phyloP scores from a whole-genome alignment of 2,797 vertebrate species.

The Darevskia nairensis region DNA sequence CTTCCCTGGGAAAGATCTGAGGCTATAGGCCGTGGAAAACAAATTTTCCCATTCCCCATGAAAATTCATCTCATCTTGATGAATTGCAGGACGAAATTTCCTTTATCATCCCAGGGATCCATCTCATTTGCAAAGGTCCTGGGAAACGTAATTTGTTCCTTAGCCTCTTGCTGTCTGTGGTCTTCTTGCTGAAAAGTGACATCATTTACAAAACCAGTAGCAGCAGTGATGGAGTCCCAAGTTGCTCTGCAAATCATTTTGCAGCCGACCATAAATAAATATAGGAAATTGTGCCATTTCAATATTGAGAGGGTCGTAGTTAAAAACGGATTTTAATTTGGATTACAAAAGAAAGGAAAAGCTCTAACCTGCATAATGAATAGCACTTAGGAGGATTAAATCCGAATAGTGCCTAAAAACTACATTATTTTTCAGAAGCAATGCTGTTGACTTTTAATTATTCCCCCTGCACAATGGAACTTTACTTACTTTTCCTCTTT shows the following conservation, averaged over 20 bases:
- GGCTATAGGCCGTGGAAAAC: not conserved
- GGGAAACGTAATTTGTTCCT: not conserved
- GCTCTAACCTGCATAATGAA: not conserved
- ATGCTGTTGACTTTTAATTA: slow-evolving; percentile 6
- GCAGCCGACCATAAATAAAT: slow-evolving; percentile 16
- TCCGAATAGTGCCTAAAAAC: not conserved
- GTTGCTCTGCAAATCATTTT: slow-evolving; percentile 14
- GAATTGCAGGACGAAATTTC: not conserved
- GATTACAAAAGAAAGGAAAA: not conserved
- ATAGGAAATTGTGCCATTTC: slow-evolving; percentile 12
- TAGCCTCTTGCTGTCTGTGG: slow-evolving; percentile 1
- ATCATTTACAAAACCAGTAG: slow-evolving; percentile 10
- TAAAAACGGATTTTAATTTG: slow-evolving; percentile 6
- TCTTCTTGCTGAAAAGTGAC: slow-evolving; percentile 9
- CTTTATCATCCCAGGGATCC: not conserved
- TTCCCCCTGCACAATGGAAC: not conserved
- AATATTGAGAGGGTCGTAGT: not conserved
- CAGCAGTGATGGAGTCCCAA: not conserved
- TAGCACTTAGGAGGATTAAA: slow-evolving; percentile 7
- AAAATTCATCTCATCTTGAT: not conserved
- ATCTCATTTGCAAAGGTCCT: not conserved
- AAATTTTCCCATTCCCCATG: not conserved
- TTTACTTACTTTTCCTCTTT: slow-evolving; percentile 11
- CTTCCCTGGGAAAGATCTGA: not conserved
- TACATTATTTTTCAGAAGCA: not conserved